Base-by-base conservation (phyloP, 2,113 vertebrate species). In the Thinocorus orbignyianus region DNA sequence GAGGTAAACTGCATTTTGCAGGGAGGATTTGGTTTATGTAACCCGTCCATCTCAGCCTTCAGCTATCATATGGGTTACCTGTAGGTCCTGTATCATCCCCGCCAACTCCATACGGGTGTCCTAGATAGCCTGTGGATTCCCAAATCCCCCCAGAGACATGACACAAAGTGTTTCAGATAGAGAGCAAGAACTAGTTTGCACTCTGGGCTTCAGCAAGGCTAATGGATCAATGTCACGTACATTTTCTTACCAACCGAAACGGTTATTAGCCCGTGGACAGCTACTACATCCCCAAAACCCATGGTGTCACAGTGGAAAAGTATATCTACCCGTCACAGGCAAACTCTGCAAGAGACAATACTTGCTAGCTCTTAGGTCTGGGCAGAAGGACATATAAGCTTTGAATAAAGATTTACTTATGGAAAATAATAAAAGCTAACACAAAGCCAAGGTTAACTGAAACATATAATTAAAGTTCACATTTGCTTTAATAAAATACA, bases 401-500 rank as follows among this genome's bases (percentile, higher is more conserved):
- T 68, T 82, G 73, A 94, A 95, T 41, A 90, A 97, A 93, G 79
- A 91, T 95, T 97, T 90, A 81, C 92, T 91, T 94, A 92, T 48
- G 60, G 64, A 84, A 97, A 97, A 97, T 64, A 95, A 87, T 83
- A 74, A 91, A 92, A 96, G 73, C 68, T 89, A 96, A 93, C 79
- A 90, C 65, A 84, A 92, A 92, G 76, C 37, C 93, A 96, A 97
- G 97, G 96, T 97, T 97, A 96, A 95, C 93, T 81, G 94, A 91
- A 96, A 96, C 93, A 83, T 94, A 95, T 91, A 97, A 98, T 97
- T 97, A 97, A 96, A 96, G 73, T 95, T 97, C 92, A 93, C 80
- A 88, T 97, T 97, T 95, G 69, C 87, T 97, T 96, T 96, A 92
- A 96, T 96, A 95, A 93, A 97, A 94, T 89, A 91, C 81, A 93